These are phyloP conservation scores for Paralvinella palmiformis DNA, from an alignment of 1,140 invertebrate genomes.

Conservation along the genomic window DNA sequence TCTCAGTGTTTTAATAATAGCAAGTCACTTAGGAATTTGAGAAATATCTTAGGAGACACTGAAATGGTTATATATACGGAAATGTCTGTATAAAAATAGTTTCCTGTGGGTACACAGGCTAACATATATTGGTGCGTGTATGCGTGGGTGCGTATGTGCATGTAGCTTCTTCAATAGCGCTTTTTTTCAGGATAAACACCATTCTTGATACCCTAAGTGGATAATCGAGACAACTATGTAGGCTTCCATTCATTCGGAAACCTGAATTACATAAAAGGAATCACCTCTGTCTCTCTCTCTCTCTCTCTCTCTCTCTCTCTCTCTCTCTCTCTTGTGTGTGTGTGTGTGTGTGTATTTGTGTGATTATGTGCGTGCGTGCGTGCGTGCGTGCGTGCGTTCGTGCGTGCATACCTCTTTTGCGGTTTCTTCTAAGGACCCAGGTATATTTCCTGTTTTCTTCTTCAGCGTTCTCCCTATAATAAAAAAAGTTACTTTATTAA, in stretches of 20 bases:
- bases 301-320: no score
- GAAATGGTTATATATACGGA: not conserved
- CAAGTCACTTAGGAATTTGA: no score
- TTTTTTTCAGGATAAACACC: not conserved
- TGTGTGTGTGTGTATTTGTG: no score
- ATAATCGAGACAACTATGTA: not conserved
- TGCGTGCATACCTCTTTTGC: constrained; percentile 33
- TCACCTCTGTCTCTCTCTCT: not conserved
- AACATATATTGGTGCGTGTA: not conserved
- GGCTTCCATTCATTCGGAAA: not conserved
- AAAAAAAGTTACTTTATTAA: not conserved
- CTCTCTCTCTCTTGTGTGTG: no score
- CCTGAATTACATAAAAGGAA: not conserved
- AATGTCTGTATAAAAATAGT: not conserved
- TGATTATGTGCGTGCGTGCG: no score
- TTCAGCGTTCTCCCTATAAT: constrained; percentile 29
- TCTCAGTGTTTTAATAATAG: not conserved
- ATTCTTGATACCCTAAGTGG: not conserved
- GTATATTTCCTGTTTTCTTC: constrained; percentile 17
- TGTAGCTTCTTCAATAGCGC: not conserved
- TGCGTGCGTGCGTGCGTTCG: no score
- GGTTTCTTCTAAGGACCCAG: constrained; percentile 32
- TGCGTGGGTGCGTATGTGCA: not conserved
- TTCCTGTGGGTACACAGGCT: not conserved
- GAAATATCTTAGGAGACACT: no score